Evolutionary conservation across 1,140 invertebrate species (phyloP).

Genomic region (Mya arenaria): DNA sequence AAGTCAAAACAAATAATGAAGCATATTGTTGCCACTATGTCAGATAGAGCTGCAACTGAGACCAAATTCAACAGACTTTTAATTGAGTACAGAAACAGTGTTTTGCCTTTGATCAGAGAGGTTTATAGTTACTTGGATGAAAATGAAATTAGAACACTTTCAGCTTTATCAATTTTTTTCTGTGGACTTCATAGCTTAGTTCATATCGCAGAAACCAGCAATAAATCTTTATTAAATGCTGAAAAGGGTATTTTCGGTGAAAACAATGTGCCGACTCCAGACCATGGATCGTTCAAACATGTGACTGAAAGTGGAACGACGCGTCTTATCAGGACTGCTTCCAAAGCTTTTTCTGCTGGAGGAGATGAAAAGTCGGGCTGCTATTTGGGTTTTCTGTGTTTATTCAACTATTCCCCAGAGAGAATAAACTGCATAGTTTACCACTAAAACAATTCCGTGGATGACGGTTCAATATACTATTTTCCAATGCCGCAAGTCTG

Average conservation of each 20-base stretch:
- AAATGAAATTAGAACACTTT: slow-evolving; percentile 8
- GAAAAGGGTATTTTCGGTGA: slow-evolving; percentile 43
- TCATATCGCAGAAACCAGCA: slow-evolving; percentile 28
- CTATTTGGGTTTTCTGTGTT: slow-evolving; percentile 8
- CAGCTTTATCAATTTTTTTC: slow-evolving; percentile 34
- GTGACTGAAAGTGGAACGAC: slow-evolving; percentile 4
- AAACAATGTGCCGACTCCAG: neutral
- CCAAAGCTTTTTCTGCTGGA: slow-evolving; percentile 52
- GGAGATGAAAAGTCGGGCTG: slow-evolving; percentile 42
- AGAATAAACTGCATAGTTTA: slow-evolving; percentile 27
- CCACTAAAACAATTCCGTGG: slow-evolving; percentile 41
- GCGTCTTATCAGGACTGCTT: slow-evolving; percentile 23
- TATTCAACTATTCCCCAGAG: slow-evolving; percentile 26
- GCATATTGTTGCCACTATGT: slow-evolving; percentile 54
- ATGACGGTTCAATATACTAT: slow-evolving; percentile 44
- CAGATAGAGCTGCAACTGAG: slow-evolving; percentile 48
- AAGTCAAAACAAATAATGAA: slow-evolving; percentile 32
- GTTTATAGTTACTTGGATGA: slow-evolving; percentile 14
- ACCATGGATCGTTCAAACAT: slow-evolving; percentile 13
- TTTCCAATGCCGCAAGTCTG: slow-evolving; percentile 13
- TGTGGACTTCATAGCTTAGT: slow-evolving; percentile 47
- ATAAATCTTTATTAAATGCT: neutral
- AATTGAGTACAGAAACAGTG: slow-evolving; percentile 31
- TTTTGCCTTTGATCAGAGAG: slow-evolving; percentile 22
- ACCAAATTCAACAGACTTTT: slow-evolving; percentile 39